These are phyloP conservation scores for Papio anubis DNA, from an alignment of 2,113 vertebrate genomes.

Conservation along the genomic window DNA sequence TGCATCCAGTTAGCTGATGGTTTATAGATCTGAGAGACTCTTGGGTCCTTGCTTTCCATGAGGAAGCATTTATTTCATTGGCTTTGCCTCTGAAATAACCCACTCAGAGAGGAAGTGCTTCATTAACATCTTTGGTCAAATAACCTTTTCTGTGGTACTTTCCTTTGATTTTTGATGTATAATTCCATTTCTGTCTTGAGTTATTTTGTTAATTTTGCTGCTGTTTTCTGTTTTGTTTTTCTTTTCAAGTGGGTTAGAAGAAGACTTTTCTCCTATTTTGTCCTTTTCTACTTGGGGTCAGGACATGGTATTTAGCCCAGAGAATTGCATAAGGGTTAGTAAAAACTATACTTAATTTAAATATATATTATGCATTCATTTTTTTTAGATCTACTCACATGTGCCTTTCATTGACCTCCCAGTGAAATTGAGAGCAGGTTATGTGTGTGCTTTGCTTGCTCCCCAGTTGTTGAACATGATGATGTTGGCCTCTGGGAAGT, in stretches of 20 bases:
- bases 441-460: not conserved
- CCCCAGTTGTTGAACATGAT: not conserved
- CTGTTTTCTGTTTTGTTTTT: slow-evolving; percentile 21
- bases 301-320: not conserved
- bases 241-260: not conserved
- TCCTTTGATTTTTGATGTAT: slow-evolving; percentile 24
- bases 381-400: not conserved
- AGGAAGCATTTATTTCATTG: slow-evolving; percentile 26
- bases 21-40: slow-evolving; percentile 45
- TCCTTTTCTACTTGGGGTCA: not conserved
- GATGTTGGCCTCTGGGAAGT: not conserved
- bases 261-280: not conserved
- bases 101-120: slow-evolving; percentile 2
- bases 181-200: slow-evolving; percentile 14
- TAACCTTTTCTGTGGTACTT: not conserved
- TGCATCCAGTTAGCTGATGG: slow-evolving; percentile 54
- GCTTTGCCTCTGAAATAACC: slow-evolving; percentile 13
- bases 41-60: not conserved
- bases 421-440: not conserved
- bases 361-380: not conserved
- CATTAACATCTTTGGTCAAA: slow-evolving; percentile 42
- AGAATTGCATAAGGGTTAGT: not conserved
- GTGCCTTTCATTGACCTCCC: not conserved
- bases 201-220: not conserved
- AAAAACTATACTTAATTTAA: not conserved